Base-by-base conservation (phyloP, 2,888 invertebrate genomes). In the Stenchaetothrips biformis region DNA sequence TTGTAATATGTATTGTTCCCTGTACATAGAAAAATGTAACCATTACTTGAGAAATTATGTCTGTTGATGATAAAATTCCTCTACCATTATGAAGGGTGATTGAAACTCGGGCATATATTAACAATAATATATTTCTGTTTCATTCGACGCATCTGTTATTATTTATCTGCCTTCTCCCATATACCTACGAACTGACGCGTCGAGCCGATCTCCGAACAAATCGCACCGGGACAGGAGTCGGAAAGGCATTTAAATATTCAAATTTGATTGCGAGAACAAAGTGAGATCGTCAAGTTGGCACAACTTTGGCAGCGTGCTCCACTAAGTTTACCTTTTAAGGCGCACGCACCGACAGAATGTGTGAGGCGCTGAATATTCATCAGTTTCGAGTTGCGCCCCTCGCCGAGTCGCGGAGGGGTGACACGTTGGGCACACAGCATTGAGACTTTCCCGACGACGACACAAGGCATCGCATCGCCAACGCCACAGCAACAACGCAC, bases 81-180 rank as follows among this genome's bases (percentile, higher is more conserved):
- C 25, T 74, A 74, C 67, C 25, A 25, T 74, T 25, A 74, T 25
- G 67, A 21, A 25, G 21, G 67, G 67, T 74, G 67, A 74, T 74
- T 74, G 67, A 25, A n/a, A 74, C 25, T 25, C 67, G 67, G 67
- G 67, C 67, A 74, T 25, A 21, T 74, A 74, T 25, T 74, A 74
- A 74, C 67, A 74, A 74, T 59, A 59, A 59, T 74, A 74, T 74
- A 74, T 74, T 74, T 74, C 67, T 74, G 67, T 74, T 74, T 74
- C 67, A 21, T 74, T 53, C 53, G 13, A 53, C 53, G 53, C 16
- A 6, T 53, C 16, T 18, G 2, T 37, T 18, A 4, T 53, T 53
- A 53, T 11, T 53, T 53, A 13, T 13, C 13, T 53, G 11, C 6
- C 13, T 13, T 53, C 18, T 18, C 53, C 53, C 11, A 13, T 4